Percentiles rank a stretch among this genome's conserved stretches.
These are phyloP conservation scores for Eptatretus burgeri DNA, from an alignment of 2,113 vertebrate genomes.

Conservation along the genomic window DNA sequence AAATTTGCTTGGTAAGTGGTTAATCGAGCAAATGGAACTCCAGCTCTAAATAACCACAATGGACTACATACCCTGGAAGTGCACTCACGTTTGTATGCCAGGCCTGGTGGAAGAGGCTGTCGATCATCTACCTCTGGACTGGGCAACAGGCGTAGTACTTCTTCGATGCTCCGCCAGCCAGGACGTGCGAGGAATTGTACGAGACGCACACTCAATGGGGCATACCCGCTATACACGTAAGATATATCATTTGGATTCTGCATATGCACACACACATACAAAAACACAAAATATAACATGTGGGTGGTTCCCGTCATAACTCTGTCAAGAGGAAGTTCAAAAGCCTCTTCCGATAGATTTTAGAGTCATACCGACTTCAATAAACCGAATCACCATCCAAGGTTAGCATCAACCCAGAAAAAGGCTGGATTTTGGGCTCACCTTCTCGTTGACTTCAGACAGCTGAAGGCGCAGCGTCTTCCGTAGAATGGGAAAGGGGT, in stretches of 20 bases:
- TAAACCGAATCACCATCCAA: too few relatives aligned
- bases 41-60: too few relatives aligned
- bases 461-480: constrained; percentile 89
- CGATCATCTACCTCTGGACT: constrained; percentile 89
- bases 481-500: constrained; percentile 74
- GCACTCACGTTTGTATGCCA: constrained; percentile 30
- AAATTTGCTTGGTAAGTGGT: too few relatives aligned
- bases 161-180: constrained; percentile 85
- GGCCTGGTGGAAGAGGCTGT: constrained; percentile 49
- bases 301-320: too few relatives aligned
- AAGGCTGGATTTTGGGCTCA: constrained; percentile 11
- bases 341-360: too few relatives aligned
- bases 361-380: too few relatives aligned
- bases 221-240: constrained; percentile 82
- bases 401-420: too few relatives aligned
- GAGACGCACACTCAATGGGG: constrained; percentile 61
- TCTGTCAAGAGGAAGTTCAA: too few relatives aligned
- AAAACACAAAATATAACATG: too few relatives aligned
- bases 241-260: constrained; percentile 93
- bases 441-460: constrained; percentile 90
- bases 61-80: too few relatives aligned
- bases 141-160: constrained; percentile 72
- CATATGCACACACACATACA: too few relatives aligned
- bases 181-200: constrained; percentile 64
- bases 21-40: too few relatives aligned